Evolutionary conservation across 2,113 vertebrate genomes (phyloP).

Genomic region (Zosterops hypoxanthus): DNA sequence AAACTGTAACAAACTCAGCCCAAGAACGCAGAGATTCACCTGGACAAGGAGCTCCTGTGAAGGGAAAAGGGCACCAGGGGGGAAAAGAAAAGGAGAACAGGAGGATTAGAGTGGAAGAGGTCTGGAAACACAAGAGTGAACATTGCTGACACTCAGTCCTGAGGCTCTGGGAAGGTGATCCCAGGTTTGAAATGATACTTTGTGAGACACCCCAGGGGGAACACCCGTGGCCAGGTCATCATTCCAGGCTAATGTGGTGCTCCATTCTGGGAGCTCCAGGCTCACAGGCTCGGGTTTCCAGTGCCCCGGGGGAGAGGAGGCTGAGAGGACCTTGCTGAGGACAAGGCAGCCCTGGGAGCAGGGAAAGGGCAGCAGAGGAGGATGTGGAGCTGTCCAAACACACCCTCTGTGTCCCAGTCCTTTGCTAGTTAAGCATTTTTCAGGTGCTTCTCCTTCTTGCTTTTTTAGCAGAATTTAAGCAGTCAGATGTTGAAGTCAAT

Average conservation of each 20-base stretch:
- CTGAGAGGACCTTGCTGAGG: background rate
- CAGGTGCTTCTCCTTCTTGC: background rate
- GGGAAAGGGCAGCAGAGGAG: background rate
- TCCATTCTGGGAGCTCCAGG: background rate
- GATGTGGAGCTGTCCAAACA: background rate
- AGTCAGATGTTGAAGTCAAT: background rate
- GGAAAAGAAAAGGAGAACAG: background rate
- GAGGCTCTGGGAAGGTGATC: background rate
- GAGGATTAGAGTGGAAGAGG: background rate
- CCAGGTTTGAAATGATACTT: conserved; percentile 17
- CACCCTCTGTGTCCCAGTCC: background rate
- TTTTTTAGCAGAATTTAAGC: background rate
- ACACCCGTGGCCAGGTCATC: background rate
- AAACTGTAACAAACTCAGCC: background rate
- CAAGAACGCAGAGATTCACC: background rate
- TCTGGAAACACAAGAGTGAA: background rate
- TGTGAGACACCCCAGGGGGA: background rate
- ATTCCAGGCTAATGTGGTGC: background rate
- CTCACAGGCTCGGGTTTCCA: conserved; percentile 22
- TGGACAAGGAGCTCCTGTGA: background rate
- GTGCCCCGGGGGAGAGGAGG: background rate
- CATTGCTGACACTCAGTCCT: background rate
- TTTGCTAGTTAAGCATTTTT: background rate
- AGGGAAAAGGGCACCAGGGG: background rate
- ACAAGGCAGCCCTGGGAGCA: background rate